phyloP scores from a whole-genome alignment of 2,797 vertebrate genomes.

The Vultur gryphus region DNA sequence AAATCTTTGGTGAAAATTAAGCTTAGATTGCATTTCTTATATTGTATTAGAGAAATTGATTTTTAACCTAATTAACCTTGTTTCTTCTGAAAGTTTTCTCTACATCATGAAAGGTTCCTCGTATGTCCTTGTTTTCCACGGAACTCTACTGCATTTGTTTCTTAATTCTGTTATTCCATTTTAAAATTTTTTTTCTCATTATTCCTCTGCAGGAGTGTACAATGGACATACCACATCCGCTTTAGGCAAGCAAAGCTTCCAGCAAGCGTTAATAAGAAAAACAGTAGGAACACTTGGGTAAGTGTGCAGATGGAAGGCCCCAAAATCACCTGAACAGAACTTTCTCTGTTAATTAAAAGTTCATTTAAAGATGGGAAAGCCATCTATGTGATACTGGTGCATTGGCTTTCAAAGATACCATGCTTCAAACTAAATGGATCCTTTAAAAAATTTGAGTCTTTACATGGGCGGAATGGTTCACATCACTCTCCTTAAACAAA shows the following conservation, averaged over 20 bases:
- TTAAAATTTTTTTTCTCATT: not conserved
- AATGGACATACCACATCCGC: not conserved
- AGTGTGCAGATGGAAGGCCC: not conserved
- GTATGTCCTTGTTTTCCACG: not conserved
- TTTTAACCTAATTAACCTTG: constrained; percentile 8
- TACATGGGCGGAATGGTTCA: not conserved
- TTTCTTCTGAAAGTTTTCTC: not conserved
- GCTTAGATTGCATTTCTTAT: not conserved
- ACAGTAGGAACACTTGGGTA: not conserved
- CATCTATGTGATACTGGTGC: not conserved
- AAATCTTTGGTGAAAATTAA: constrained; percentile 18
- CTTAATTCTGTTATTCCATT: not conserved
- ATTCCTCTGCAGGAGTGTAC: not conserved
- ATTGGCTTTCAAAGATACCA: not conserved
- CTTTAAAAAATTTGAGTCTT: not conserved
- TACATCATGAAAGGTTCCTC: not conserved
- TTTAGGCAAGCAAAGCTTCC: not conserved
- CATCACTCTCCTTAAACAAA: not conserved
- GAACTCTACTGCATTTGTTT: not conserved
- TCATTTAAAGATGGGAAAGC: not conserved
- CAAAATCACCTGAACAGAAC: not conserved
- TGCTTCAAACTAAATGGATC: not conserved
- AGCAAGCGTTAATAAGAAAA: not conserved
- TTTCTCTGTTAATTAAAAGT: not conserved
- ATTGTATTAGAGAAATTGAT: constrained; percentile 16